Base-by-base conservation (phyloP, 2,888 invertebrate genomes). In the Dione vanillae region DNA sequence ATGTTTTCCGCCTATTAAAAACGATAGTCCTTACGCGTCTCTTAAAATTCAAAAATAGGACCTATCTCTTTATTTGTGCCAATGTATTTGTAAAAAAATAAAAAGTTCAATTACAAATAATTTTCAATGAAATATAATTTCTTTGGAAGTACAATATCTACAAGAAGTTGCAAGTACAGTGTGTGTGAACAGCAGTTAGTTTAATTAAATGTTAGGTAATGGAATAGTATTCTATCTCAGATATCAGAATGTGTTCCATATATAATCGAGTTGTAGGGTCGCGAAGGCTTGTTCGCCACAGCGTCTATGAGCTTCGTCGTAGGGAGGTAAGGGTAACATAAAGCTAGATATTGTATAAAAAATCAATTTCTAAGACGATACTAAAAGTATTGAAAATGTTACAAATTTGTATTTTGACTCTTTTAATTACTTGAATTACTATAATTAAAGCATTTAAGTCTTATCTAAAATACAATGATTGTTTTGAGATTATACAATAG, bases 341-440 rank as follows among this genome's bases (percentile, higher is more conserved):
- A 86, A 83, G 83, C 85, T 89, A 90, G 78, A 71, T 78, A 79
- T 85, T 87, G 80, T 84, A 85, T 79, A 49, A 49, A 88, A 85
- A 89, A 86, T 82, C 85, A 86, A 88, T 88, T 88, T 88, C 88
- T 88, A 89, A 87, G 81, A 86, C 79, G 85, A 90, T 91, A 90
- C 88, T 91, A 85, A 90, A 87, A 90, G 88, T 92, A 91, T 91
- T 89, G 88, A 84, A 90, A 83, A 81, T 91, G 90, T 93, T 93
- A 92, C 92, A 93, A 93, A 93, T 92, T 93, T 92, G 92, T 93
- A 93, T 92, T 91, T 87, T 80, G 77, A n/a, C n/a, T n/a, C n/a
- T n/a, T n/a, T n/a, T n/a, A n/a, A n/a, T n/a, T n/a, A n/a, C n/a
- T 59, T 74, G 64, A 43, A 65, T 72, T 52, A 71, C 74, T 72